A percentile compares a stretch with the other conserved stretches of the same genome.
Conservation (phyloP, 2,888 invertebrate genomes). For the Nebria salina region DNA sequence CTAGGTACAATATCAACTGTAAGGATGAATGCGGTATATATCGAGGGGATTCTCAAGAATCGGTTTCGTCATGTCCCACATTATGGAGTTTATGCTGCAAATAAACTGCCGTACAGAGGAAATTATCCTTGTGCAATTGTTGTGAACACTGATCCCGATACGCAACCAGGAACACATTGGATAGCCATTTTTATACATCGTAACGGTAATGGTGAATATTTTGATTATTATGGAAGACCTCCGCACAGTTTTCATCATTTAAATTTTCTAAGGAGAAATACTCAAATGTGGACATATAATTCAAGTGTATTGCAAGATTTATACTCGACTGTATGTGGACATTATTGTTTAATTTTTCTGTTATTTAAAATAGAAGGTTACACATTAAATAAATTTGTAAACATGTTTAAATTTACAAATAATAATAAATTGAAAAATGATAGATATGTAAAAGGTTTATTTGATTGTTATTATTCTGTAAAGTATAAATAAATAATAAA, state of each 20-base stretch:
- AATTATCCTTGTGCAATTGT: slow-evolving; percentile 33
- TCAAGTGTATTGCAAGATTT: slow-evolving; percentile 23
- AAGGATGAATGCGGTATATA: slow-evolving; percentile 7
- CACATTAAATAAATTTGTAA: too few species aligned
- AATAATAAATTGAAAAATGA: too few species aligned
- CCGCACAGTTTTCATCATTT: background rate
- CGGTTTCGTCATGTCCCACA: background rate
- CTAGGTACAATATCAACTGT: background rate
- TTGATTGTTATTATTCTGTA: too few species aligned
- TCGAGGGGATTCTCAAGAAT: background rate
- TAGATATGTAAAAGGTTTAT: too few species aligned
- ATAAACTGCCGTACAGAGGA: slow-evolving; percentile 14
- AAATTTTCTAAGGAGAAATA: background rate
- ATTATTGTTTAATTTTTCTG: slow-evolving; percentile 22
- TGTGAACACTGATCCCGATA: slow-evolving; percentile 21
- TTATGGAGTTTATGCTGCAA: slow-evolving; percentile 13
- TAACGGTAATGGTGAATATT: slow-evolving; percentile 18
- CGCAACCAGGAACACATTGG: slow-evolving; percentile 25
- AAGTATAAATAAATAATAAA: too few species aligned
- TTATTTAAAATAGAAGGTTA: background rate
- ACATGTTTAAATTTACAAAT: too few species aligned
- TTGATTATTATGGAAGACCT: slow-evolving; percentile 30
- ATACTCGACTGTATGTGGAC: slow-evolving; percentile 18
- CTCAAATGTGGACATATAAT: slow-evolving; percentile 19
- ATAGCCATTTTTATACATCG: slow-evolving; percentile 29